Conservation (phyloP, 2,888 invertebrate species). For the Zhuqinia jingwanae region DNA sequence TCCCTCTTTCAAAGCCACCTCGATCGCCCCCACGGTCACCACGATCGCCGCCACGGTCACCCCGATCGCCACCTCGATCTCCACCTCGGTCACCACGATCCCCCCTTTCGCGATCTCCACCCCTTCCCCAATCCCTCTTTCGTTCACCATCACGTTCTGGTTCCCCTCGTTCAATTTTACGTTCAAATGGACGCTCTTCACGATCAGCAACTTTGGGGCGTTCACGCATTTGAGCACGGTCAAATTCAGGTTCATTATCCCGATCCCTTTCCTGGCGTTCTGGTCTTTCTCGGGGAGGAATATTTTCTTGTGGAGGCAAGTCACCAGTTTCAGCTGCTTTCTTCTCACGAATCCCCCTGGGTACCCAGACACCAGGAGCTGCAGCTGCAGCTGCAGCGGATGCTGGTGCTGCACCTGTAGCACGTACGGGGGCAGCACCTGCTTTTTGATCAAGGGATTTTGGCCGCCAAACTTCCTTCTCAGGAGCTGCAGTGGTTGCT, state of each 20-base stretch:
- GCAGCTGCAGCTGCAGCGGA: no score
- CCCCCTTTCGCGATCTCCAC: conserved; percentile 77
- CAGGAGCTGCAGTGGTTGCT: background rate
- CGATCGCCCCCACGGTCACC: conserved; percentile 70
- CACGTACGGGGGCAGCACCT: no score
- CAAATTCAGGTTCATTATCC: conserved; percentile 69
- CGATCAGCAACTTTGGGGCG: conserved; percentile 58
- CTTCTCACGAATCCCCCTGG: conserved; percentile 62
- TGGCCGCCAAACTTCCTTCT: conserved; percentile 56
- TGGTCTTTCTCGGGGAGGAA: conserved; percentile 52
- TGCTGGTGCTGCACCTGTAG: conserved; percentile 13
- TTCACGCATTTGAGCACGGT: conserved; percentile 66
- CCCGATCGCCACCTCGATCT: conserved; percentile 74
- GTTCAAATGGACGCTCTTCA: conserved; percentile 43
- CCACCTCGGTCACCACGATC: conserved; percentile 66
- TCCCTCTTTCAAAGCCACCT: background rate
- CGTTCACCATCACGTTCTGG: conserved; percentile 58
- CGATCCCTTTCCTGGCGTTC: conserved; percentile 52
- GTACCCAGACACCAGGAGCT: conserved; percentile 67
- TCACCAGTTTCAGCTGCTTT: conserved; percentile 60
- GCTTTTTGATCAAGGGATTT: conserved; percentile 40
- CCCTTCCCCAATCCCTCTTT: conserved; percentile 57
- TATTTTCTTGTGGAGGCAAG: conserved; percentile 68
- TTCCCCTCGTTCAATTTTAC: conserved; percentile 78
- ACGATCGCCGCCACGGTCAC: conserved; percentile 73